These are phyloP conservation scores for Drosophila oshimai DNA, from an alignment of 1,140 invertebrate species.

Conservation along the genomic window DNA sequence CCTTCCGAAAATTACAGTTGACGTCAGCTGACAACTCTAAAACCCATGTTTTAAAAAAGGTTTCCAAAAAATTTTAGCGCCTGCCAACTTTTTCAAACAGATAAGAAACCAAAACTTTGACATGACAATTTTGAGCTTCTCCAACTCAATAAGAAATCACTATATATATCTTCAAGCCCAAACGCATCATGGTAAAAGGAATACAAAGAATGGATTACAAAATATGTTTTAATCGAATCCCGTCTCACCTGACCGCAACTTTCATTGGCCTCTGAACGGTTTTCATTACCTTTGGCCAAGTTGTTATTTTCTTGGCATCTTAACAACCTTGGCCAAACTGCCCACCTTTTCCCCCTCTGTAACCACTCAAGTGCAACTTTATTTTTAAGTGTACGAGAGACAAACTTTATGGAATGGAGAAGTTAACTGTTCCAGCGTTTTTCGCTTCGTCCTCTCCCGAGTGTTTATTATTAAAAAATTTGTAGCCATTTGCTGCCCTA, in stretches of 20 bases:
- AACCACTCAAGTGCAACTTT: conserved; percentile 51
- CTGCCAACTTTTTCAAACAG: no score
- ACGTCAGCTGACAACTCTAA: no score
- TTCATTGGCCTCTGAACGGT: neutral
- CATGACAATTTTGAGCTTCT: no score
- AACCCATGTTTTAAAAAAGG: no score
- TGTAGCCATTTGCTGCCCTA: conserved; percentile 59
- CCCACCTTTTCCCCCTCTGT: neutral
- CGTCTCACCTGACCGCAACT: neutral
- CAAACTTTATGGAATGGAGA: conserved; percentile 56
- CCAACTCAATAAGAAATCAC: no score
- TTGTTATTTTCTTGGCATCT: conserved; percentile 19
- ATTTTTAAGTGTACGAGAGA: conserved; percentile 63
- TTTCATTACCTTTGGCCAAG: conserved; percentile 34
- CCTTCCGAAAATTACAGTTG: no score
- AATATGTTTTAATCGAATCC: conserved; percentile 8
- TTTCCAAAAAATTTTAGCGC: no score
- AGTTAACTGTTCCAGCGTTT: conserved; percentile 45
- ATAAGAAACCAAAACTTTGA: no score
- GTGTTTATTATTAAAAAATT: conserved; percentile 77
- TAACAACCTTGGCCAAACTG: conserved; percentile 17
- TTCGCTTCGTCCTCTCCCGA: neutral
- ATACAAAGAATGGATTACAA: neutral
- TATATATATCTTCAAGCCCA: neutral
- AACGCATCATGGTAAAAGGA: neutral